phyloP scores from a whole-genome alignment of 2,888 invertebrate genomes.

The Andrena fulva region DNA sequence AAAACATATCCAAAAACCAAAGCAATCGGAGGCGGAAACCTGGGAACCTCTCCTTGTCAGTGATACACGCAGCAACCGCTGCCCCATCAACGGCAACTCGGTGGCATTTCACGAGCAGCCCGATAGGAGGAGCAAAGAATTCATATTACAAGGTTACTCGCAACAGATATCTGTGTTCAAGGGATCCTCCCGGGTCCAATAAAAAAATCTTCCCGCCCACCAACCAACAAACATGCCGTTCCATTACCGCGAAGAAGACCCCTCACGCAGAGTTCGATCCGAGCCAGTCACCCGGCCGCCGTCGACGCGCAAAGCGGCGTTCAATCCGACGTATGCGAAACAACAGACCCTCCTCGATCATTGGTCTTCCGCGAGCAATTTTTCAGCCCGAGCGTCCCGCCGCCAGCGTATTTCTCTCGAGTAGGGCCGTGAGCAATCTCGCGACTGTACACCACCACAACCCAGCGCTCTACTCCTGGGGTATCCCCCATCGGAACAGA shows the following conservation, averaged over 20 bases:
- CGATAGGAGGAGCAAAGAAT: not conserved
- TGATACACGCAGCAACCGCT: not conserved
- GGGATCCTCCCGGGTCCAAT: not conserved
- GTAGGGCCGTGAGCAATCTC: slow-evolving; percentile 50
- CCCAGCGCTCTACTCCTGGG: not conserved
- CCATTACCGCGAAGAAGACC: too few relatives aligned
- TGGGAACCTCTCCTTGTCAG: too few relatives aligned
- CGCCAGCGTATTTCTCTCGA: slow-evolving; percentile 42
- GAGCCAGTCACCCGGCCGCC: not conserved
- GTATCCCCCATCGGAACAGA: slow-evolving; percentile 7
- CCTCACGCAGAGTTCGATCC: not conserved
- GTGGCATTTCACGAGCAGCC: too few relatives aligned
- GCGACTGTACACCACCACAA: slow-evolving; percentile 41
- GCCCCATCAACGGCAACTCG: too few relatives aligned
- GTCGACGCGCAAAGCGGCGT: not conserved
- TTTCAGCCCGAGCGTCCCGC: slow-evolving; percentile 49
- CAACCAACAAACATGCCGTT: too few relatives aligned
- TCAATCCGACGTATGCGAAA: slow-evolving; percentile 8
- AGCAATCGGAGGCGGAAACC: too few relatives aligned
- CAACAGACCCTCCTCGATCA: slow-evolving; percentile 48
- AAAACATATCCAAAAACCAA: too few relatives aligned
- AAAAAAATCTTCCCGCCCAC: too few relatives aligned
- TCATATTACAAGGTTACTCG: not conserved
- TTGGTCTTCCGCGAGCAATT: slow-evolving; percentile 48
- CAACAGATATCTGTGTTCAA: not conserved